Percentiles rank a stretch among this genome's conserved stretches.
phyloP scores from a whole-genome alignment of 2,113 vertebrate genomes.

The Corythoichthys intestinalis region DNA sequence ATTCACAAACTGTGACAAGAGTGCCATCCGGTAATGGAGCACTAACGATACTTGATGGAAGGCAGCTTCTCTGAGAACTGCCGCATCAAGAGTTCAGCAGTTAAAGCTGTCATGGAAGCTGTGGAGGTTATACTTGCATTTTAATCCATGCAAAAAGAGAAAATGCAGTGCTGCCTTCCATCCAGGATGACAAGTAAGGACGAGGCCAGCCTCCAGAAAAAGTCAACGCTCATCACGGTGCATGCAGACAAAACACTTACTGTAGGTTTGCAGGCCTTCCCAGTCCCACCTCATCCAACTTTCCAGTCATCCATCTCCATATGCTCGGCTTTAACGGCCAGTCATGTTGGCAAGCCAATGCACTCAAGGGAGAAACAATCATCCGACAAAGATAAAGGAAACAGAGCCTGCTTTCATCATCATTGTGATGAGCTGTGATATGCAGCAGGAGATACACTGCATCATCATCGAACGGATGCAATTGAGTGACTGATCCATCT shows the following conservation, averaged over 20 bases:
- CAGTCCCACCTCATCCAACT: constrained; percentile 2
- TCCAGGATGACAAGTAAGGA: constrained; percentile 53
- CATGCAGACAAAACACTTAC: constrained; percentile 22
- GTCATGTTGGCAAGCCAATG: constrained; percentile 68
- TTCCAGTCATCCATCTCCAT: constrained; percentile 72
- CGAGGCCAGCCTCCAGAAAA: constrained; percentile 40
- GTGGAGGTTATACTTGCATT: constrained; percentile 69
- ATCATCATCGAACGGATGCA: constrained; percentile 17
- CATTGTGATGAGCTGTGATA: constrained; percentile 33
- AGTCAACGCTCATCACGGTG: constrained; percentile 50
- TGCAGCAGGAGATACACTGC: constrained; percentile 21
- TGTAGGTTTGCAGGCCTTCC: constrained; percentile 25
- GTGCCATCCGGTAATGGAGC: constrained; percentile 60
- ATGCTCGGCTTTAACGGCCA: constrained; percentile 65
- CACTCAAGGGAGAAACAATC: constrained; percentile 68
- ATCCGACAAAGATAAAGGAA: constrained; percentile 67
- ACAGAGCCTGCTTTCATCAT: constrained; percentile 56
- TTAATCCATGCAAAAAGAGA: constrained; percentile 64
- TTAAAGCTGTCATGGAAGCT: constrained; percentile 68
- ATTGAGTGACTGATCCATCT: constrained; percentile 1
- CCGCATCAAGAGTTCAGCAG: constrained; percentile 60
- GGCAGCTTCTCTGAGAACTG: constrained; percentile 65
- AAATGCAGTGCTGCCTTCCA: constrained; percentile 49
- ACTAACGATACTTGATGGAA: constrained; percentile 72
- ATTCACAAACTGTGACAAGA: constrained; percentile 67